Conservation (phyloP, 2,113 vertebrate species). For the Galeopterus variegatus region DNA sequence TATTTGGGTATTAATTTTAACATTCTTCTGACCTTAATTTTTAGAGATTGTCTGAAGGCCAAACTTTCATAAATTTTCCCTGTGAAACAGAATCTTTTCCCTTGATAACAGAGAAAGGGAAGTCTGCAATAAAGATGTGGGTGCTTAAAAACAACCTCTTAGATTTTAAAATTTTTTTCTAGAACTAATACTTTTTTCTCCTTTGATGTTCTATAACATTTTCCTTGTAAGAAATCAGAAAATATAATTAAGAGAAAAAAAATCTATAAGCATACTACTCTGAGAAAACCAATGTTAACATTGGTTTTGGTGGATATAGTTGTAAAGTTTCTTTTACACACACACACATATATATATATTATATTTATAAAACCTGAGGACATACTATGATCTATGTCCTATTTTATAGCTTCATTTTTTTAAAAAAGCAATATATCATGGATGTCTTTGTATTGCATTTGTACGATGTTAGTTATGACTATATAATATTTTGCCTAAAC, state of each 20-base stretch:
- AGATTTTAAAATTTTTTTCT: background rate
- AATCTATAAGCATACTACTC: background rate
- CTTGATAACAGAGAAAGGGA: background rate
- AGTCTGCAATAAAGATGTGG: constrained; percentile 19
- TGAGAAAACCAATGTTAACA: background rate
- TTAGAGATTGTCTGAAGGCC: constrained; percentile 18
- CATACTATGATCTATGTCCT: background rate
- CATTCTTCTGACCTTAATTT: constrained; percentile 38
- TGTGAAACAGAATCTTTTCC: background rate
- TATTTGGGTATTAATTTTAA: constrained; percentile 24
- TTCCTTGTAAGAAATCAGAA: constrained; percentile 59
- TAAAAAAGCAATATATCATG: background rate
- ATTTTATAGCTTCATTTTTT: background rate
- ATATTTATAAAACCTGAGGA: constrained; percentile 6
- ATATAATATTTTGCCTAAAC: background rate
- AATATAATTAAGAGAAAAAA: constrained; percentile 37
- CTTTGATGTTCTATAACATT: background rate
- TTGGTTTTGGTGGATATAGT: background rate
- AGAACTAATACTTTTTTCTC: background rate
- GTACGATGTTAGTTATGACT: background rate
- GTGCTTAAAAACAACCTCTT: background rate
- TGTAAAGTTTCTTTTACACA: background rate
- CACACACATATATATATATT: background rate
- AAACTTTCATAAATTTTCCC: constrained; percentile 41
- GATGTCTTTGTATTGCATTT: constrained; percentile 4